Evolutionary conservation across 2,113 vertebrate genomes (phyloP), one percentile per base, ranked within the genome.

Genomic region (Cololabis saira): DNA sequence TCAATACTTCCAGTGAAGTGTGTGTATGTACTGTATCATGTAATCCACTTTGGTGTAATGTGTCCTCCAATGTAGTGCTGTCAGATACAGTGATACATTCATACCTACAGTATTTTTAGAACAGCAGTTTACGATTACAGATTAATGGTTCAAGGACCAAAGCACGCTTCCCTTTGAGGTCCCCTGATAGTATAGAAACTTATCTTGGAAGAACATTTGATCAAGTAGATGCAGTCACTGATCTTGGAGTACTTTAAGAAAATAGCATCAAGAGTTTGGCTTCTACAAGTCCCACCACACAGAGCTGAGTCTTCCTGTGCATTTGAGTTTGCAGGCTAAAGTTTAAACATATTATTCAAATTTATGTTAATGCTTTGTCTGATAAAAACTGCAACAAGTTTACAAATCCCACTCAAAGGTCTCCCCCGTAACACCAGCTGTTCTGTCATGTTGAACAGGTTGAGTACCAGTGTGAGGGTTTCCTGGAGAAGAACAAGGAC

Each of bases 401-500:
- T 9, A 37, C 10, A 37, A 37, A 37, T 37, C 33, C 33, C 33
- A 37, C 6, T 37, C 6, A 37, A 37, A 37, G 6, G 33, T 37
- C 19, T 16, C 16, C 11, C 15, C 13, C 37, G 16, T 72, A 50
- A 73, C 60, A 47, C 67, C 43, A 50, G 45, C 58, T 43, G 24
- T 42, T 19, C 45, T 80, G 19, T 71, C 4, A 49, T 67, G 40
- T 61, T 12, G 48, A 33, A 74, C 87, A 99, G 98, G 98, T 99
- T 67, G 97, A 99, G 78, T 99, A 99, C 83, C 98, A 98, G 58
- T 99, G 98, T 85, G 98, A 99, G 21, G 96, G 97, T 18, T 99
- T 99, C 91, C 90, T 99, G 69, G 97, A 95, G 91, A 99, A 99
- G 90, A 99, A 99, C 91, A 99, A 99, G 90, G 98, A 99, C 84